These are phyloP conservation scores for Platysternon megacephalum DNA, from an alignment of 2,113 vertebrate species.

Conservation along the genomic window DNA sequence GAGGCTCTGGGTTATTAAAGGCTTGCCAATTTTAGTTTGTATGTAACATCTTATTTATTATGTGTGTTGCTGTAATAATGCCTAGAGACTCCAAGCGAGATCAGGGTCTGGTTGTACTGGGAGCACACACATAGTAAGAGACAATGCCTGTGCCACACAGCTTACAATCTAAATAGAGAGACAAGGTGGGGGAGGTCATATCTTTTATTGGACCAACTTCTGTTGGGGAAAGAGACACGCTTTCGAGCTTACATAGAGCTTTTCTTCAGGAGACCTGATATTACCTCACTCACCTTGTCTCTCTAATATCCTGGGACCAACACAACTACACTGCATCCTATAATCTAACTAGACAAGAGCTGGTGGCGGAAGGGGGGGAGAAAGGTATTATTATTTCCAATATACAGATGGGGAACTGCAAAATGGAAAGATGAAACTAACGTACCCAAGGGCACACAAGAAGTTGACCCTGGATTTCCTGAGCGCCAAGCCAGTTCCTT, in stretches of 20 bases:
- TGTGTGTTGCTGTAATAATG: neutral
- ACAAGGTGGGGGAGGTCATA: neutral
- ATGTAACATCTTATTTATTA: neutral
- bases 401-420: neutral
- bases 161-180: no score
- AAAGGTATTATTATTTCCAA: neutral
- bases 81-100: neutral
- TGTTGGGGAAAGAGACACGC: neutral
- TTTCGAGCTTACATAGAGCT: neutral
- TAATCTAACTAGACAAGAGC: neutral
- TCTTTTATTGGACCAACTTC: neutral
- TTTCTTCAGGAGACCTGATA: neutral
- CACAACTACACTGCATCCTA: neutral
- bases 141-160: no score
- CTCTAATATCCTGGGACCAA: neutral
- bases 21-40: neutral
- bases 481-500: no score
- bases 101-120: neutral
- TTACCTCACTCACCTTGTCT: neutral
- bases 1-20: neutral
- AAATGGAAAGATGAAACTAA: neutral
- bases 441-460: neutral
- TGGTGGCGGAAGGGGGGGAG: no score
- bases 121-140: neutral
- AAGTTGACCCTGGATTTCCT: neutral